Evolutionary conservation across 2,113 vertebrate species (phyloP).

Genomic region (Condylura cristata): DNA sequence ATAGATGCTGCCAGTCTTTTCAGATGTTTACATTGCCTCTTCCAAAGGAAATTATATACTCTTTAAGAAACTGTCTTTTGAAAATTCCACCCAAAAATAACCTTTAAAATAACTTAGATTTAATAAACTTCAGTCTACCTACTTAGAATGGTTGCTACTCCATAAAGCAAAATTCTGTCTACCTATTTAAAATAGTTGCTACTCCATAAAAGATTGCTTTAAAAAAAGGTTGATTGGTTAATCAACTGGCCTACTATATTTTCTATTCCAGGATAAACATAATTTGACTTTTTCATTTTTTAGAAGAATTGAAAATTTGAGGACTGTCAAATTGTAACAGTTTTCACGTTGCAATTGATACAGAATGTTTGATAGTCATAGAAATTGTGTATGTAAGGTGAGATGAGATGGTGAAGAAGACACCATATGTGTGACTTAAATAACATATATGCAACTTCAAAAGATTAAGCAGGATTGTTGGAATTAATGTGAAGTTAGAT

Average conservation of each 20-base stretch:
- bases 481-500: background rate
- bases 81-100: background rate
- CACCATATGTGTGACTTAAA: background rate
- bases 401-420: background rate
- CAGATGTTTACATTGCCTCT: background rate
- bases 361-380: background rate
- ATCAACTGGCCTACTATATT: background rate
- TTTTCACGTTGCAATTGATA: background rate
- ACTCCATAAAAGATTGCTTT: background rate
- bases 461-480: background rate
- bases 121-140: too few relatives aligned
- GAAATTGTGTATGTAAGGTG: background rate
- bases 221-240: background rate
- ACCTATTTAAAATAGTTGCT: too few relatives aligned
- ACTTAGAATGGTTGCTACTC: background rate
- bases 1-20: background rate
- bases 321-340: background rate
- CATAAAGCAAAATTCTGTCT: background rate
- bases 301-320: background rate
- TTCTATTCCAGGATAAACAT: background rate
- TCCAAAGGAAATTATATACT: background rate
- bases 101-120: too few relatives aligned
- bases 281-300: slow-evolving; percentile 1
- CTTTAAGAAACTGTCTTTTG: slow-evolving; percentile 30
- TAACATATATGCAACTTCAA: background rate